phyloP scores from a whole-genome alignment of 2,113 vertebrate species.

The Tichodroma muraria region DNA sequence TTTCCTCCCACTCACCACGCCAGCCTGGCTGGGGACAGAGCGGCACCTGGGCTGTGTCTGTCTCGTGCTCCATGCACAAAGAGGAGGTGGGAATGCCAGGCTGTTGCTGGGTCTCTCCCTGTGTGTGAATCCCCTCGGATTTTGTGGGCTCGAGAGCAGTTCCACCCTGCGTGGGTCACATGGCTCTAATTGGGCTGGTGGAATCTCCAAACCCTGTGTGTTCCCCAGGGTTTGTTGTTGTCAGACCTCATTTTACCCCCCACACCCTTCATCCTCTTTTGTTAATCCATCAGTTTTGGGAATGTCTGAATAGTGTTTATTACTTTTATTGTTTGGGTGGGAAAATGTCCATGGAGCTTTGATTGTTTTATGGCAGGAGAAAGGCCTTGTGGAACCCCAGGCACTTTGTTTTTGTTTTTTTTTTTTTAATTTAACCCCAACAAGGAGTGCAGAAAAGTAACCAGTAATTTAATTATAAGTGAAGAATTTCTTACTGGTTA shows the following conservation, averaged over 20 bases:
- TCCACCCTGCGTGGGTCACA: rapidly evolving
- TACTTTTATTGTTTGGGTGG: conserved; percentile 52
- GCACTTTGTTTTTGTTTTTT: background rate
- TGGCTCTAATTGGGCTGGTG: background rate
- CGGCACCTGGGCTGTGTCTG: background rate
- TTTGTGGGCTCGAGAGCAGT: background rate
- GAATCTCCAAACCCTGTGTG: background rate
- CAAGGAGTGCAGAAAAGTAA: conserved; percentile 35
- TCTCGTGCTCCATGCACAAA: rapidly evolving
- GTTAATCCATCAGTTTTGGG: background rate
- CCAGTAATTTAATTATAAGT: conserved; percentile 18
- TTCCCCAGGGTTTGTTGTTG: conserved; percentile 18
- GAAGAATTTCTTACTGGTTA: conserved; percentile 42
- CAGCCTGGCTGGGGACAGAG: no score
- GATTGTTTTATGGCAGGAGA: conserved; percentile 46
- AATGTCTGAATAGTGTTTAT: background rate
- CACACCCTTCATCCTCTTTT: background rate
- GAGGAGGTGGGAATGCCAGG: rapidly evolving
- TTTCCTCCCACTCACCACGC: background rate
- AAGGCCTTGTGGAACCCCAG: conserved; percentile 20
- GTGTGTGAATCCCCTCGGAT: background rate
- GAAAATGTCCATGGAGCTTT: conserved; percentile 18
- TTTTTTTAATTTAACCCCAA: conserved; percentile 9
- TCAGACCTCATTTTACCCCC: conserved; percentile 4
- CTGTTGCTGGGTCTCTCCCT: background rate